Evolutionary conservation across 2,888 invertebrate genomes (phyloP), one percentile per base, ranked within the genome.

Genomic region (Noctua comes): DNA sequence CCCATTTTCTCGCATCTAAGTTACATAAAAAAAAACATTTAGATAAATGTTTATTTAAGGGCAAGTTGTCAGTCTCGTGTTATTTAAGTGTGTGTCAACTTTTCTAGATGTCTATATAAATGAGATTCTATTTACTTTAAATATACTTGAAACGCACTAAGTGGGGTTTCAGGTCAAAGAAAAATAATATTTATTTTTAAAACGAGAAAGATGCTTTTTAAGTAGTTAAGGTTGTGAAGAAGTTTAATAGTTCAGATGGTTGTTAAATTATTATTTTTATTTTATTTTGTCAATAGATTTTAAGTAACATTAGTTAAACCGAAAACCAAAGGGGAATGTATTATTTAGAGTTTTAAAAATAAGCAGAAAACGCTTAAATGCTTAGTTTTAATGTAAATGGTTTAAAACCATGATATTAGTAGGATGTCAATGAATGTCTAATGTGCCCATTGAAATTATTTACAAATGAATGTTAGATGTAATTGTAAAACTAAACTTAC

Each of bases 361-460:
- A 76, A 84, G 84, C 87, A 84, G 64, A 84, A 87, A 84, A 84
- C 84, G 84, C 84, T 84, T 84, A 84, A 83, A 51, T 3, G 46
- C 72, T 75, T 83, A 83, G 83, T 79, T 84, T 70, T 70, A 71
- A 80, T 72, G 57, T 73, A 18, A 75, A 76, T 76, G 87, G 84
- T 84, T 84, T 62, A 27, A 84, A 86, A 84, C 84, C 87, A 73
- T 79, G 21, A 40, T 81, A 31, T 51, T 54, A 62, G 62, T 80
- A 80, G 64, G 7, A 36, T 79, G 31, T 79, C 54, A 57, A 68
- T 82, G 11, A 66, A 79, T 80, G 72, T 72, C 59, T 57, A 16
- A 48, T 82, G 80, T 82, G 31, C 46, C 31, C 80, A 51, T 8
- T 43, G 7, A 64, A 27, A 66, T 66, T 43, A 40, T 83, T 5